Evolutionary conservation across 2,888 invertebrate species (phyloP), one percentile per base, ranked within the genome.

Genomic region (Drosophila mettleri): DNA sequence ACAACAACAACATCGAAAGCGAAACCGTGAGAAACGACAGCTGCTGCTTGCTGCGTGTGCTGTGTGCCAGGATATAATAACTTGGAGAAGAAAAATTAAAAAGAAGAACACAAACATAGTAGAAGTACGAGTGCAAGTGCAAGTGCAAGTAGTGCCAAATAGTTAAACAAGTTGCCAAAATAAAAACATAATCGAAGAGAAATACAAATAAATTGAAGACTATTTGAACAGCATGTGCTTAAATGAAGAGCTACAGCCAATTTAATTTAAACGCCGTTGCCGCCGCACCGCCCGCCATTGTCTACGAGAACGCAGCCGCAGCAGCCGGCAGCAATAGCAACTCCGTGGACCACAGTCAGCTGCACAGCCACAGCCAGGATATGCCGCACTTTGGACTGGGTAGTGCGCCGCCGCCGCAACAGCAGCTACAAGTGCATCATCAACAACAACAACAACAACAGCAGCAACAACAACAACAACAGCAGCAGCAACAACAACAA

Each of bases 351-450:
- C 72, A 69, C 36, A 87, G 57, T 60, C 86, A 82, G 52, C 66
- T 77, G 43, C 80, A 87, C 63, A 71, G 38, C 70, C 85, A 74
- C 62, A 76, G 77, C 74, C 89, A 75, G 85, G 90, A 89, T 74
- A 92, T 92, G 92, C 92, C 92, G 70, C 92, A 92, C 84, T 92
- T 92, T 84, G 92, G 92, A 74, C 76, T 91, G 61, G 94, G 95
- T 73, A 94, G 85, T 55, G 85, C 74, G 68, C 88, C 89, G 68
- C 86, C 83, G 74, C 54, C 83, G 31, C 67, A 82, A 58, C 81
- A 75, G 12, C 80, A 70, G 14, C 74, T 76, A 49, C 89, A 88
- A 69, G 77, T 80, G 51, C 89, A 89, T 18, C 86, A 87, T 57
- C 85, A 87, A 39, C 76, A 72, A 10, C 78, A 66, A 0, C 80